Evolutionary conservation across 1,140 invertebrate species (phyloP), one percentile per base, ranked within the genome.

Genomic region (Ostrea denselamellosa): DNA sequence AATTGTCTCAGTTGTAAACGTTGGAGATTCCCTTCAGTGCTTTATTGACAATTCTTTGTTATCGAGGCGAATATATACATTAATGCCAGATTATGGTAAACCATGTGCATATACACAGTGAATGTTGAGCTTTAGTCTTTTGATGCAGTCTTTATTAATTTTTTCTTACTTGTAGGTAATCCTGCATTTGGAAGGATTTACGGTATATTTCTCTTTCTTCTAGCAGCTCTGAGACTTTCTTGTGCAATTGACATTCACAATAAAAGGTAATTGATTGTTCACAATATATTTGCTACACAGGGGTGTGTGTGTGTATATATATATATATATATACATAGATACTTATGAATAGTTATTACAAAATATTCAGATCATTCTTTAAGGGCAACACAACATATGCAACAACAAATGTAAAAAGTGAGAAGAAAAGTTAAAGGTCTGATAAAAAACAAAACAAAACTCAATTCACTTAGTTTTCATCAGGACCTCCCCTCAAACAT

Each of bases 21-120:
- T 94, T 86, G 93, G 92, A 84, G 93, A 93, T 87, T 92, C 92
- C 19, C 14, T 94, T 44, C 91, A 91, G 58, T 93, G 91, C 82
- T 94, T 92, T 85, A 58, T 90, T 54, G 90, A 91, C 84, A 89
- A 88, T 65, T 86, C 83, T 34, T 92, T 93, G 86, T 77, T 93
- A 19, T 22, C 83, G 85, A 87, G 51, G 83, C 85, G n/a, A 89
- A 89, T 82, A 84, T 94, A 14, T 93, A 93, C 90, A 92, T 90
- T 2, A 86, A 58, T 2, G 68, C 89, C 71, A 84, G 82, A 89
- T 14, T 88, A 88, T 65, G 90, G 91, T 91, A 83, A 83, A 86
- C 34, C n/a, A 19, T 62, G 17, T n/a, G n/a, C n/a, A n/a, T n/a
- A n/a, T n/a, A n/a, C n/a, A 19, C 56, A 2, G 2, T 19, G 56